Base-by-base conservation (phyloP, 2,797 vertebrate species). In the Otus scops region DNA sequence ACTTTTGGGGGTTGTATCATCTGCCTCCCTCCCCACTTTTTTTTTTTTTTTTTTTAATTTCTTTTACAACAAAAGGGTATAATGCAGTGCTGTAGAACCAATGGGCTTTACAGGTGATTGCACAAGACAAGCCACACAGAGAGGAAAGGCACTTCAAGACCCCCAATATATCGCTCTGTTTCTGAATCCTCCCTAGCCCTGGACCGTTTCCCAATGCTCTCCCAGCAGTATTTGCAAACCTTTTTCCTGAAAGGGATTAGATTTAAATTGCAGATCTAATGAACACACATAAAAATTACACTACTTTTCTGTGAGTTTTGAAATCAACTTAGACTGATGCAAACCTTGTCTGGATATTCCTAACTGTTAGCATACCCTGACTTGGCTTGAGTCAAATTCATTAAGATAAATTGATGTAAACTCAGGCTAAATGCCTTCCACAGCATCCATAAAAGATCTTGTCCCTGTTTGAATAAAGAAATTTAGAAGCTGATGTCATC, bases 21-120 rank as follows among this genome's bases (percentile, higher is more conserved):
- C 22, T 13, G 9, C 3, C 10, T 13, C 19, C 3, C 4, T 0
- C 3, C 9, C 1, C 9, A 4, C 1, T 3, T 3, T 41, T 41
- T 41, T 41, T 41, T 41, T 41, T 39, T 39, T 39, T 23, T 48
- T 32, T 19, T 1, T 0, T 4, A 9, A 38, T 24, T 12, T 47
- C 3, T 57, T 86, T 73, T 59, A 53, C 41, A 48, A 36, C 28
- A 18, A 9, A 30, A 48, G 11, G 20, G 6, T 50, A 13, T 47
- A 50, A 24, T 14, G 20, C 20, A 50, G 34, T 32, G 27, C 68
- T 79, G 5, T 16, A 51, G 51, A 84, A 61, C 9, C 41, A 43
- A 22, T 4, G 54, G 24, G 41, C 13, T 85, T 73, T 77, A 67
- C 63, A 63, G 43, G 9, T 41, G 53, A 56, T 7, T n/a, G 41